A percentile compares a stretch with the other conserved stretches of the same genome.
Evolutionary conservation across 2,888 invertebrate species (phyloP).

Genomic region (Zonitis immaculata): DNA sequence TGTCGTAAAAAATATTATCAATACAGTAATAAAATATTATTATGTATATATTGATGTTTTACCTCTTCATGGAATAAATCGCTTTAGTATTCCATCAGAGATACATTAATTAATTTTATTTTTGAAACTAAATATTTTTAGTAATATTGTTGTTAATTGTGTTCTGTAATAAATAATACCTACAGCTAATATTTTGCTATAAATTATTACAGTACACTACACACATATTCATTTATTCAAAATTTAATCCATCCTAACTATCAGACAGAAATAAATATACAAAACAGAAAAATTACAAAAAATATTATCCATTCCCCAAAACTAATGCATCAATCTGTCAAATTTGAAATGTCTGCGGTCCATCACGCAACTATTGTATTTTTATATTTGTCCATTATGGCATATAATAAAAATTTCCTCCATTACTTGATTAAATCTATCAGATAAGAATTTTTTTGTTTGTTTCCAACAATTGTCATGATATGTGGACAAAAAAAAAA

Average conservation of each 20-base stretch:
- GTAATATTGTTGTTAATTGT: not conserved
- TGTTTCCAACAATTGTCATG: no score
- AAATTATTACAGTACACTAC: not conserved
- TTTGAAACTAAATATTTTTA: not conserved
- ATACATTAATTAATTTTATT: not conserved
- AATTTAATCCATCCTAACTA: not conserved
- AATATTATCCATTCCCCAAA: no score
- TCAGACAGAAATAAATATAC: no score
- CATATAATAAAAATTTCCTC: constrained; percentile 11
- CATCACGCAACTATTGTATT: constrained; percentile 2
- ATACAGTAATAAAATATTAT: not conserved
- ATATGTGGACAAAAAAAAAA: no score
- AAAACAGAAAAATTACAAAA: no score
- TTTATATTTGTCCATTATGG: constrained; percentile 5
- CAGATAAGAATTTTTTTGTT: no score
- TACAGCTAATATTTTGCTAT: not conserved
- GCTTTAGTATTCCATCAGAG: not conserved
- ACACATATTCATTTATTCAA: not conserved
- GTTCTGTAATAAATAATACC: not conserved
- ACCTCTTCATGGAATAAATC: not conserved
- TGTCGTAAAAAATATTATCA: not conserved
- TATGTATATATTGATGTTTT: not conserved
- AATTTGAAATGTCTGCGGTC: constrained; percentile 6
- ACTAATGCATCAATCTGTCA: constrained; percentile 3
- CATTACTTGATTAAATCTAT: constrained; percentile 19